Evolutionary conservation across 2,113 vertebrate species (phyloP).

Genomic region (Sclerurus mexicanus): DNA sequence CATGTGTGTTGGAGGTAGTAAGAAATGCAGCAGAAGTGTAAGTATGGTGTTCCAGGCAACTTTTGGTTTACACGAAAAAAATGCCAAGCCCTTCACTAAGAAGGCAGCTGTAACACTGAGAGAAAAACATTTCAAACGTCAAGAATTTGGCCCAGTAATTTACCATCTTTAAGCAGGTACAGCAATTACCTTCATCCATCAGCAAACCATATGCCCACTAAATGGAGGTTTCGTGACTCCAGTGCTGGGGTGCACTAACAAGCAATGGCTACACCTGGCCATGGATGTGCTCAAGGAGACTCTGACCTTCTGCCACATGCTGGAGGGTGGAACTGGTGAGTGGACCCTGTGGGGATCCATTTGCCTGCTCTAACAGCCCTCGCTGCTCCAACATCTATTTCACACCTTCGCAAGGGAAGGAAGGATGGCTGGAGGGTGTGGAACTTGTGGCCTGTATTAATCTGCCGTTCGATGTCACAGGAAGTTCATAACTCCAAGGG

Average conservation of each 20-base stretch:
- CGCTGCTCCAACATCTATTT: neutral
- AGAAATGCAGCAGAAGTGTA: neutral
- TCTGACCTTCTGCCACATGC: neutral
- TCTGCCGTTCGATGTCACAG: neutral
- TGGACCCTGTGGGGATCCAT: neutral
- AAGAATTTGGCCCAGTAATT: neutral
- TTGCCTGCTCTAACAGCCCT: neutral
- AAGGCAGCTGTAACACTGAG: neutral
- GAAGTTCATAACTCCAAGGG: neutral
- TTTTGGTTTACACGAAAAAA: neutral
- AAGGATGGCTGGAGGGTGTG: accelerated
- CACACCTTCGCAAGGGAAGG: accelerated
- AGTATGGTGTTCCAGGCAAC: neutral
- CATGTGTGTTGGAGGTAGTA: neutral
- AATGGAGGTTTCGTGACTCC: accelerated
- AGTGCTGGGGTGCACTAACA: neutral
- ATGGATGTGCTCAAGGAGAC: accelerated
- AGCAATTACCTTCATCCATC: neutral
- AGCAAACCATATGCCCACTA: neutral
- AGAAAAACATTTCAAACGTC: neutral
- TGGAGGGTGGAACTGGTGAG: neutral
- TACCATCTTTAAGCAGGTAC: neutral
- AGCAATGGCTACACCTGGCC: neutral
- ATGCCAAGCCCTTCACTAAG: neutral
- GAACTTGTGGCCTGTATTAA: neutral